Evolutionary conservation across 2,888 invertebrate genomes (phyloP).

Genomic region (Philaethria dido): DNA sequence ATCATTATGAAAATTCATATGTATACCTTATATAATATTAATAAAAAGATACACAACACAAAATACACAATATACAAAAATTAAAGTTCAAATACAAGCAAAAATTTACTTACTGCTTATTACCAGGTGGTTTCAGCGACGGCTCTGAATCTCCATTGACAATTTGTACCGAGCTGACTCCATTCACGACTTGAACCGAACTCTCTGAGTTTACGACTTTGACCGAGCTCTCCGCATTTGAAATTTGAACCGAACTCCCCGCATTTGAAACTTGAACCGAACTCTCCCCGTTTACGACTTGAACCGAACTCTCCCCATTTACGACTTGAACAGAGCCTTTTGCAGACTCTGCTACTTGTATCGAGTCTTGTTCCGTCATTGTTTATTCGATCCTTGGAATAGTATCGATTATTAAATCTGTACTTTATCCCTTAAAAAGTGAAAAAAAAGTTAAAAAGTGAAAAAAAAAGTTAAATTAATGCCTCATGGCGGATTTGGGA

Average conservation of each 20-base stretch:
- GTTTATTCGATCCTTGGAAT: conserved; percentile 38
- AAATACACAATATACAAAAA: background rate
- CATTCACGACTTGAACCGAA: background rate
- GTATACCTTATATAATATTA: background rate
- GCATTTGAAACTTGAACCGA: background rate
- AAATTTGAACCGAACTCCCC: background rate
- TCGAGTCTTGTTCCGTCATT: conserved; percentile 67
- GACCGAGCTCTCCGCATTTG: background rate
- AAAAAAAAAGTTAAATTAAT: conserved; percentile 6
- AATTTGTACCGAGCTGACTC: conserved; percentile 36
- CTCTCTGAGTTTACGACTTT: background rate
- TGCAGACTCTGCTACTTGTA: conserved; percentile 60
- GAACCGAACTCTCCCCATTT: background rate
- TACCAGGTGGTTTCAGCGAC: conserved; percentile 28
- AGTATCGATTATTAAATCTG: conserved; percentile 29
- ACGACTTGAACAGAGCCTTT: background rate
- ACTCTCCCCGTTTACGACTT: background rate
- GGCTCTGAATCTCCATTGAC: conserved; percentile 35
- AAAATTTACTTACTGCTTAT: conserved; percentile 39
- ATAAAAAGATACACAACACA: too few relatives aligned
- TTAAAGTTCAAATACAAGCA: background rate
- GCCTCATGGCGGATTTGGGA: too few relatives aligned
- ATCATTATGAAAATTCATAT: background rate
- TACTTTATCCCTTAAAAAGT: conserved; percentile 22
- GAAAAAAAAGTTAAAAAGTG: background rate